Evolutionary conservation across 2,888 invertebrate genomes (phyloP).

Genomic region (Microdon myrmicae): DNA sequence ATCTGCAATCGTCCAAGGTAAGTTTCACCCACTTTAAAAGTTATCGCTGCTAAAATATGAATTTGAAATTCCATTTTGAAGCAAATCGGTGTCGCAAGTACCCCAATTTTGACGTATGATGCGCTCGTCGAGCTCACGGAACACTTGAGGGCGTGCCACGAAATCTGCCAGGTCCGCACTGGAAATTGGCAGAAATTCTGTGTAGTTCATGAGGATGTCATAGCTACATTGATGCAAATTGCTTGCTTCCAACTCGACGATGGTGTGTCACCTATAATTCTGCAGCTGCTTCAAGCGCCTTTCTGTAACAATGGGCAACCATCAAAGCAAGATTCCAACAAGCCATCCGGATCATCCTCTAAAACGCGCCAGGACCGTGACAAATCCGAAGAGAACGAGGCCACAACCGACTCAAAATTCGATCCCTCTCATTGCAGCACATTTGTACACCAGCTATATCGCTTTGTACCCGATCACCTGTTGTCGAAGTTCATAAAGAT

Average conservation of each 20-base stretch:
- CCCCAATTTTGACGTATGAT: constrained; percentile 80
- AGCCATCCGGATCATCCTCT: constrained; percentile 68
- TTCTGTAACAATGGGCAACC: constrained; percentile 73
- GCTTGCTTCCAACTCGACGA: constrained; percentile 86
- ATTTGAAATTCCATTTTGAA: constrained; percentile 12
- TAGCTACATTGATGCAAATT: constrained; percentile 84
- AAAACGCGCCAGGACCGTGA: constrained; percentile 72
- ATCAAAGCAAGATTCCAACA: constrained; percentile 58
- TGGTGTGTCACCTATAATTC: constrained; percentile 88
- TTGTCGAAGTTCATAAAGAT: constrained; percentile 81
- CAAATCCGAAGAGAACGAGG: constrained; percentile 75
- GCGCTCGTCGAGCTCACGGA: constrained; percentile 93
- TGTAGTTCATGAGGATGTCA: constrained; percentile 75
- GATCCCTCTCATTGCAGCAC: constrained; percentile 76
- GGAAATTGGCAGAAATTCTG: constrained; percentile 97
- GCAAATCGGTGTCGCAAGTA: constrained; percentile 55
- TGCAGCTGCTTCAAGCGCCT: constrained; percentile 90
- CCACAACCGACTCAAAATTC: constrained; percentile 71
- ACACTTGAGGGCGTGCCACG: constrained; percentile 92
- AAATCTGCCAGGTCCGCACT: constrained; percentile 89
- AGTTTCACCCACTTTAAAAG: constrained; percentile 3
- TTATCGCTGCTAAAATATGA: not conserved
- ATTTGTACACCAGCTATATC: constrained; percentile 77
- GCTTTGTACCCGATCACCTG: constrained; percentile 69
- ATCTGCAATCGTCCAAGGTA: constrained; percentile 63